Percentiles rank a stretch among this genome's conserved stretches.
phyloP scores from a whole-genome alignment of 2,113 vertebrate species.

The Macrotus californicus region DNA sequence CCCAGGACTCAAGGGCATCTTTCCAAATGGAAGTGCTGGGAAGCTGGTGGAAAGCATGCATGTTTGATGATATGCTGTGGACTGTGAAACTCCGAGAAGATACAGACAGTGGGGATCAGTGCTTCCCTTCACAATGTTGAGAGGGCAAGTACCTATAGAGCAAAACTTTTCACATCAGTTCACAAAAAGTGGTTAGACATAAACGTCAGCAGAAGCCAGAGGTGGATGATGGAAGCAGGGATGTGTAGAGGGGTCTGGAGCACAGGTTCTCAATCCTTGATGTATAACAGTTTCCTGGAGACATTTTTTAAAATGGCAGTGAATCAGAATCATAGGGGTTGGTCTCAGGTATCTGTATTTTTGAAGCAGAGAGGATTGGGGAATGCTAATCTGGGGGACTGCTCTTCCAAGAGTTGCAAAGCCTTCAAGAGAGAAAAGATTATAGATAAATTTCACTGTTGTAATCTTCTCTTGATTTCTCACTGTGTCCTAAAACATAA shows the following conservation, averaged over 20 bases:
- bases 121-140: not conserved
- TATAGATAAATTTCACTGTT: not conserved
- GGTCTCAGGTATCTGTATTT: not conserved
- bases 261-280: not conserved
- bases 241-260: not conserved
- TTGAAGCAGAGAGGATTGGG: not conserved
- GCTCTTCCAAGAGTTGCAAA: not conserved
- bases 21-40: not conserved
- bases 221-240: not conserved
- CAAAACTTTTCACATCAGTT: not conserved
- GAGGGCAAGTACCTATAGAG: not conserved
- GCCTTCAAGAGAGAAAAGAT: not conserved
- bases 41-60: not conserved
- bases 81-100: not conserved
- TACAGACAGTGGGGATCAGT: not conserved
- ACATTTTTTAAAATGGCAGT: not conserved
- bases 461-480: not conserved
- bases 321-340: not conserved
- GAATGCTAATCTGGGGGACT: not conserved
- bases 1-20: not conserved
- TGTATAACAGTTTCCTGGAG: not conserved
- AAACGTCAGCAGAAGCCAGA: not conserved
- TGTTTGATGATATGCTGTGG: not conserved
- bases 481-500: not conserved
- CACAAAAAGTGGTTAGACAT: not conserved